Evolutionary conservation across 2,113 vertebrate species (phyloP).

Genomic region (Heterocephalus glaber): DNA sequence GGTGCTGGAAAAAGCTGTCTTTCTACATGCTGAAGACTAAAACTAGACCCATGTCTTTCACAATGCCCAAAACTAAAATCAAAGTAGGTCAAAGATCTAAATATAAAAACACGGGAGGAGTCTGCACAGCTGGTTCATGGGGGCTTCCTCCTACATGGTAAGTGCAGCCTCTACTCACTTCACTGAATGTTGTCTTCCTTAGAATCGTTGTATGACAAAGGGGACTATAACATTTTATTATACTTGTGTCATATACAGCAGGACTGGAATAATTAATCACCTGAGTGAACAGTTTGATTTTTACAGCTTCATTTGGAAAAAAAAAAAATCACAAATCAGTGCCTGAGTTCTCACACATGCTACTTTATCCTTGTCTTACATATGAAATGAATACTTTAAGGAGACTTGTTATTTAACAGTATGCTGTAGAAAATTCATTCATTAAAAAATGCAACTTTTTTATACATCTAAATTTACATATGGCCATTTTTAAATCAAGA

Average conservation of each 20-base stretch:
- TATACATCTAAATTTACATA: neutral
- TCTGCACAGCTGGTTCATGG: rapidly evolving
- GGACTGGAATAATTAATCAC: neutral
- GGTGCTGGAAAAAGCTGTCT: too few relatives aligned
- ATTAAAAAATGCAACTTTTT: neutral
- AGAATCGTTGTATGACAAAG: neutral
- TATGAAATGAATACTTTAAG: neutral
- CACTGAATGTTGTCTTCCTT: neutral
- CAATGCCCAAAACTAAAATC: too few relatives aligned
- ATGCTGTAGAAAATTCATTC: neutral
- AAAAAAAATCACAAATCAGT: neutral
- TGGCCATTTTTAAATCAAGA: neutral
- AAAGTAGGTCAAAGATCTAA: too few relatives aligned
- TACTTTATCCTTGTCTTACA: too few relatives aligned
- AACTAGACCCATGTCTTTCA: too few relatives aligned
- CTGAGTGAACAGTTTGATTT: neutral
- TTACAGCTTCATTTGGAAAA: neutral
- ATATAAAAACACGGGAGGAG: too few relatives aligned
- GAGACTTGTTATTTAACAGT: neutral
- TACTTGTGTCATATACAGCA: neutral
- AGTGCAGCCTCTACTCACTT: neutral
- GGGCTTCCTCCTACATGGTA: neutral
- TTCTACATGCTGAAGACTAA: too few relatives aligned
- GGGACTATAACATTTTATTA: neutral
- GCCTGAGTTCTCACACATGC: neutral